phyloP scores from a whole-genome alignment of 2,888 invertebrate genomes.

The Adelphocoris suturalis region DNA sequence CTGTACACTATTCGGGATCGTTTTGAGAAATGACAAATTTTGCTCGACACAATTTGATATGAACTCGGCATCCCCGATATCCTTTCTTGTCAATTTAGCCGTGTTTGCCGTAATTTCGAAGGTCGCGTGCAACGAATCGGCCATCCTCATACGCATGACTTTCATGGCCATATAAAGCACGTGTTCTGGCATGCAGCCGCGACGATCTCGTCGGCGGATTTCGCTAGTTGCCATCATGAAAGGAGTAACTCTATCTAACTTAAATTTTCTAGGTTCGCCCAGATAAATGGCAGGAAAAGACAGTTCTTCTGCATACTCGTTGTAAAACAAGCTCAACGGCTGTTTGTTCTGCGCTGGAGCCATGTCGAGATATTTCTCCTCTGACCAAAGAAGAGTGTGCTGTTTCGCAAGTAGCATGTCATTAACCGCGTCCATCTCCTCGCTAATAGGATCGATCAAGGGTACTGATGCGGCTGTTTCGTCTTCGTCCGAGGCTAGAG shows the following conservation, averaged over 20 bases:
- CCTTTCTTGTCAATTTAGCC: no score
- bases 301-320: background rate
- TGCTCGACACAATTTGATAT: background rate
- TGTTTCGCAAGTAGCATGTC: background rate
- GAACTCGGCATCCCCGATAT: background rate
- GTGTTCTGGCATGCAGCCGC: constrained; percentile 76
- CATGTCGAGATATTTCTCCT: background rate
- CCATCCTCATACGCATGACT: no score
- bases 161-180: constrained; percentile 77
- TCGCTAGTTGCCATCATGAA: constrained; percentile 73
- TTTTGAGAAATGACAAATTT: constrained; percentile 6
- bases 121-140: no score
- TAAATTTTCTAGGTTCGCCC: background rate
- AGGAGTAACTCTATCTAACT: background rate
- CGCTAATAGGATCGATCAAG: background rate
- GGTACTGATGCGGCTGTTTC: background rate
- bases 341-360: background rate
- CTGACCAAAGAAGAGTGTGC: background rate
- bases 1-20: background rate
- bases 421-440: background rate
- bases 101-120: no score
- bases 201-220: constrained; percentile 78
- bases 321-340: background rate
- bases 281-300: background rate
- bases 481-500: background rate